Evolutionary conservation across 2,113 vertebrate genomes (phyloP), one percentile per base, ranked within the genome.

Genomic region (Heterotis niloticus): DNA sequence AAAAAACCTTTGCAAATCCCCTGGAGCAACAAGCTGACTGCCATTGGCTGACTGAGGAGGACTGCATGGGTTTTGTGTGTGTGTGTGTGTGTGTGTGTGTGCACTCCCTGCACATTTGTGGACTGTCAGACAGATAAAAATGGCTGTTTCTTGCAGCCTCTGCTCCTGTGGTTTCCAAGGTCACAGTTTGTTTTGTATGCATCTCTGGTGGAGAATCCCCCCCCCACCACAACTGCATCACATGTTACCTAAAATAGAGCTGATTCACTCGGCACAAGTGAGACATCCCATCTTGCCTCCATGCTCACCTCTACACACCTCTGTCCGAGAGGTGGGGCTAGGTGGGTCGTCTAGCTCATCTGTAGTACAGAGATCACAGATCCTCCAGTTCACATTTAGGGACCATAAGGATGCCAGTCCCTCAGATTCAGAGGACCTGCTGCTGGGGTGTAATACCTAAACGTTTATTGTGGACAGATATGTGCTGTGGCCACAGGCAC

Each of bases 111-210:
- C 52, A 56, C 13, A 11, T 73, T 10, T 57, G 20, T 5, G 28
- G 34, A 34, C 29, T 44, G 28, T 17, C 65, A 67, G n/a, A 67
- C 20, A 24, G n/a, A 14, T 13, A 26, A 67, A 12, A 4, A 67
- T 44, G 34, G 34, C 34, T 44, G 34, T 44, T 44, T 44, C 7
- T 44, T 62, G 59, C 59, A 51, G 71, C 71, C 52, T 0, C 52
- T 5, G 54, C 71, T 57, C 51, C 24, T 16, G 71, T 44, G 34
- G 10, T 64, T 34, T 76, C 59, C 54, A 59, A 78, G 65, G 77
- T 56, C 67, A 24, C 51, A 13, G 29, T 23, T 64, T 64, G 59
- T 73, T 79, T 73, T 78, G 26, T 71, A 17, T 71, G 77, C 66
- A 12, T n/a, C 34, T 23, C 20, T 29, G 26, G 26, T 29, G 34